phyloP scores from a whole-genome alignment of 1,140 invertebrate species.

The Drosophila pectinifera region DNA sequence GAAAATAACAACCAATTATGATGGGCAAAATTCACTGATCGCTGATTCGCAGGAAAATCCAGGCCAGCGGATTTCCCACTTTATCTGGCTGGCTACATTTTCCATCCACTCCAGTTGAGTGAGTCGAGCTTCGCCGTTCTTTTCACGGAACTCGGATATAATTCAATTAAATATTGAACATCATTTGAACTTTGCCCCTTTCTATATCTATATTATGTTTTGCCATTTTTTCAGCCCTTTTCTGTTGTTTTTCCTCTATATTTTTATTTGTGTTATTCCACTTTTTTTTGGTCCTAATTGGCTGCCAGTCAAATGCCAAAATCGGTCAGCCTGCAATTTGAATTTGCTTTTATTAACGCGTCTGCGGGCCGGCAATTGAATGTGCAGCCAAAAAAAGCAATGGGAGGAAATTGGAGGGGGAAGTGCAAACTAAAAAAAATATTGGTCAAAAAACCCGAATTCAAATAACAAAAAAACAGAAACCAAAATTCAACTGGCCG shows the following conservation, averaged over 20 bases:
- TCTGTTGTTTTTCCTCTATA: background rate
- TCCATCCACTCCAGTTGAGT: constrained; percentile 30
- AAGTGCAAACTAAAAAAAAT: background rate
- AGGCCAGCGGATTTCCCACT: constrained; percentile 17
- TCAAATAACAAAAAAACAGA: constrained; percentile 2
- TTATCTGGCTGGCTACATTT: constrained; percentile 26
- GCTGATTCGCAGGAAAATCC: constrained; percentile 1
- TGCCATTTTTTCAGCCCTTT: constrained; percentile 11
- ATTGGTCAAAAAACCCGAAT: constrained; percentile 6
- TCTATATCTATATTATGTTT: constrained; percentile 9
- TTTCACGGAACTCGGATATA: constrained; percentile 21
- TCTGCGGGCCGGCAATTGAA: constrained; percentile 41
- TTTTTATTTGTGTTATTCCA: constrained; percentile 38
- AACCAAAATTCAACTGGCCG: constrained; percentile 28
- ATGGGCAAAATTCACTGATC: constrained; percentile 8
- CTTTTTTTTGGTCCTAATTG: constrained; percentile 49
- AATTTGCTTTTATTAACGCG: constrained; percentile 53
- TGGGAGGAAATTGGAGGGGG: background rate
- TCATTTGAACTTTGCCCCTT: constrained; percentile 42
- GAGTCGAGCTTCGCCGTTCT: constrained; percentile 2
- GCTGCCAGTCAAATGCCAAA: constrained; percentile 65
- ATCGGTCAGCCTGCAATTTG: constrained; percentile 52
- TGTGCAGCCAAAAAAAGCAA: constrained; percentile 24
- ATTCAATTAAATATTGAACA: constrained; percentile 58
- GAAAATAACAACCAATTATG: constrained; percentile 40